phyloP scores from a whole-genome alignment of 2,113 vertebrate genomes.

The Neomonachus schauinslandi region DNA sequence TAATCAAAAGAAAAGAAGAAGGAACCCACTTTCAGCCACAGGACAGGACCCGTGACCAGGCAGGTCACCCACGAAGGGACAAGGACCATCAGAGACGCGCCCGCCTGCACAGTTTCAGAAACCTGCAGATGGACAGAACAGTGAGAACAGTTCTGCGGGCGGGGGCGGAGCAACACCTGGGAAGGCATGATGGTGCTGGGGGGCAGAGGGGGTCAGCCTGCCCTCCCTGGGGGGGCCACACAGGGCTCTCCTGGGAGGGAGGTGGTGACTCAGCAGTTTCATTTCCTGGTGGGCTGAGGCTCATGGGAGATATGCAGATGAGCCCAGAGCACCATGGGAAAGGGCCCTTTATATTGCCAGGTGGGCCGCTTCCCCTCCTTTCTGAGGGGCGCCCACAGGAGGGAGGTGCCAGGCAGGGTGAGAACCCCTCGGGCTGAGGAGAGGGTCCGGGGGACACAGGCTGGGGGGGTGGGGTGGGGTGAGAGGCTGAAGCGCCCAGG shows the following conservation, averaged over 20 bases:
- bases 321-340: not conserved
- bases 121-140: not conserved
- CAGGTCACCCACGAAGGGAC: not conserved
- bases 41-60: not conserved
- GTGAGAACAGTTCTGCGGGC: rapidly evolving
- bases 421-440: not conserved
- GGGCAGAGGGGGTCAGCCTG: not conserved
- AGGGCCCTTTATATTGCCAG: not conserved
- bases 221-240: not conserved
- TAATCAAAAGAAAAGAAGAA: no score
- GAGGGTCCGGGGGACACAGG: not conserved
- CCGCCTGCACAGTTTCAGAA: not conserved
- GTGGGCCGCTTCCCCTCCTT: not conserved
- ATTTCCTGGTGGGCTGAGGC: not conserved
- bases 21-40: not conserved
- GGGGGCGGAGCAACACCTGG: not conserved
- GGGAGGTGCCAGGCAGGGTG: not conserved
- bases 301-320: conserved; percentile 55
- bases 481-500: not conserved
- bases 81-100: rapidly evolving
- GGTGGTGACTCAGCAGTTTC: not conserved
- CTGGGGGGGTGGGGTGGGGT: not conserved
- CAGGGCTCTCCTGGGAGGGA: not conserved
- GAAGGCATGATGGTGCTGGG: not conserved
- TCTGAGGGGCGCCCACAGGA: not conserved